phyloP scores from a whole-genome alignment of 2,113 vertebrate genomes.

The Sebastes fasciatus region DNA sequence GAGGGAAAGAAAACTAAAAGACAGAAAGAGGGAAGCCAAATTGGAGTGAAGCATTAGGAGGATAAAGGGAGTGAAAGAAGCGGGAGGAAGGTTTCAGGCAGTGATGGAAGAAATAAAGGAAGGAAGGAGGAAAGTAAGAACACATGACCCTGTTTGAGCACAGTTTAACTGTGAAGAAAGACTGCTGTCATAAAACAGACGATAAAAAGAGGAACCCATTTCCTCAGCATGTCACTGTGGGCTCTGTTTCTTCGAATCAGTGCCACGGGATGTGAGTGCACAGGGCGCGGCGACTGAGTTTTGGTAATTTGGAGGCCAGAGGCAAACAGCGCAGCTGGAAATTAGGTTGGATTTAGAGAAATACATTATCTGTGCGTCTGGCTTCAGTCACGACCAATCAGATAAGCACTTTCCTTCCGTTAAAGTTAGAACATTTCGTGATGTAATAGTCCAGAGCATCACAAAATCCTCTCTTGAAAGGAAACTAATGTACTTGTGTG shows the following conservation, averaged over 20 bases:
- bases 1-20: conserved; percentile 16
- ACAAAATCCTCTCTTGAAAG: conserved; percentile 55
- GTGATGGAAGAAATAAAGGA: conserved; percentile 5
- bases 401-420: conserved; percentile 68
- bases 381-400: conserved; percentile 67
- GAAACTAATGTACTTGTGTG: conserved; percentile 58
- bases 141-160: conserved; percentile 18
- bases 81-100: conserved; percentile 28
- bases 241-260: conserved; percentile 39
- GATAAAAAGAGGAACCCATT: conserved; percentile 53
- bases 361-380: conserved; percentile 67
- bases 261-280: conserved; percentile 33
- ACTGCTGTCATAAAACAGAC: conserved; percentile 60
- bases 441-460: conserved; percentile 61
- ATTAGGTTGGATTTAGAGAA: conserved; percentile 75
- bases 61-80: conserved; percentile 17
- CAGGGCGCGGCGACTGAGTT: conserved; percentile 51
- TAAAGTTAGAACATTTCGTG: conserved; percentile 52
- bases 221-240: conserved; percentile 36
- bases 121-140: conserved; percentile 10
- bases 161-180: conserved; percentile 51
- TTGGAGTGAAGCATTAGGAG: conserved; percentile 14
- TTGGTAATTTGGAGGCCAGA: conserved; percentile 55
- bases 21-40: conserved; percentile 3
- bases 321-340: conserved; percentile 63